phyloP scores from a whole-genome alignment of 2,113 vertebrate genomes.

The Diadophis punctatus region DNA sequence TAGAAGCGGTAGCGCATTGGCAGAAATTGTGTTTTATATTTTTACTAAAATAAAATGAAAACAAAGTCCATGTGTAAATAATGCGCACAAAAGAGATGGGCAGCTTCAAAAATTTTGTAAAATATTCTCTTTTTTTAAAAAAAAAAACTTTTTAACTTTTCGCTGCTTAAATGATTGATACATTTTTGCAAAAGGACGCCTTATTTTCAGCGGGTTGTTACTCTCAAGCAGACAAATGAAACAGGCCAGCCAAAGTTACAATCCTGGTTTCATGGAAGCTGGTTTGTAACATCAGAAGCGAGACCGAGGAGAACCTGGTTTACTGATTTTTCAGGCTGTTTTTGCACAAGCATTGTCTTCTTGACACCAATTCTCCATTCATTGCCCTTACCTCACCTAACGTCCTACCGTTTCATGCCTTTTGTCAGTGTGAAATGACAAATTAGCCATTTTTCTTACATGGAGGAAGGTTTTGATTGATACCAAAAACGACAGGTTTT shows the following conservation, averaged over 20 bases:
- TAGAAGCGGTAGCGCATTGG: conserved; percentile 50
- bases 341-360: not conserved
- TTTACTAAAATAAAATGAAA: conserved; percentile 58
- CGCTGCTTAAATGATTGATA: conserved; percentile 29
- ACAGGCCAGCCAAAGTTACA: conserved; percentile 10
- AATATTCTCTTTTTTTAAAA: conserved; percentile 11
- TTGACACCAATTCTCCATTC: not conserved
- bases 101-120: conserved; percentile 41
- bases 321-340: conserved; percentile 18
- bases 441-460: conserved; percentile 71
- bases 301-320: conserved; percentile 38
- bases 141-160: conserved; percentile 14
- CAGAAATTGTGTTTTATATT: conserved; percentile 57
- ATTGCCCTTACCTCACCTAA: not conserved
- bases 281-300: conserved; percentile 43
- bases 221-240: not conserved
- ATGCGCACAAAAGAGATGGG: conserved; percentile 46
- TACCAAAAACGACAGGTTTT: conserved; percentile 57
- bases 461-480: conserved; percentile 64
- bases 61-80: conserved; percentile 59
- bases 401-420: conserved; percentile 61
- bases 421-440: conserved; percentile 72
- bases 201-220: not conserved
- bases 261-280: conserved; percentile 14
- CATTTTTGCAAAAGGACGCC: not conserved